Percentiles rank a stretch among this genome's conserved stretches.
phyloP scores from a whole-genome alignment of 1,140 invertebrate genomes.

The Anadara kagoshimensis region DNA sequence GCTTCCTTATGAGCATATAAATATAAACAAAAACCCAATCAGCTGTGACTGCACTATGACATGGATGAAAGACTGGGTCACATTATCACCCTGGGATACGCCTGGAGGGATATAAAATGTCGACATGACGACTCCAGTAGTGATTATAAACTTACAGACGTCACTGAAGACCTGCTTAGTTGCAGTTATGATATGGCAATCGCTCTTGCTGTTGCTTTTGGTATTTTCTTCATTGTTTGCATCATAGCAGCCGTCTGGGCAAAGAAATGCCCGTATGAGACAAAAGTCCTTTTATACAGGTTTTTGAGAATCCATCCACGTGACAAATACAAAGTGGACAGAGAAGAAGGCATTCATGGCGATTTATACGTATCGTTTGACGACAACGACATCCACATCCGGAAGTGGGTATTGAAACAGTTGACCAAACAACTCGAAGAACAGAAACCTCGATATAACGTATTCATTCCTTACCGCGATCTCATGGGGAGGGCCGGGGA shows the following conservation, averaged over 20 bases:
- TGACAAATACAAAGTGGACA: constrained; percentile 42
- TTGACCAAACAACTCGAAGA: constrained; percentile 29
- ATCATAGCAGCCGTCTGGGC: constrained; percentile 29
- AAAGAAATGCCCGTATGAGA: constrained; percentile 52
- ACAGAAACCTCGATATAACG: constrained; percentile 28
- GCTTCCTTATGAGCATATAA: constrained; percentile 17
- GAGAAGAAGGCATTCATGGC: constrained; percentile 16
- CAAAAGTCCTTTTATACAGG: constrained; percentile 49
- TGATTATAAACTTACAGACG: constrained; percentile 24
- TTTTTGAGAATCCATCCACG: constrained; percentile 42
- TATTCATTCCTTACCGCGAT: constrained; percentile 33
- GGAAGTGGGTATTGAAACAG: constrained; percentile 35
- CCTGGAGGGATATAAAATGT: constrained; percentile 23
- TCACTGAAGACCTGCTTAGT: constrained; percentile 25
- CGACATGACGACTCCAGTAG: constrained; percentile 1
- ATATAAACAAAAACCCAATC: constrained; percentile 27
- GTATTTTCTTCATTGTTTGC: constrained; percentile 29
- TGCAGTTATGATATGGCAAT: constrained; percentile 35
- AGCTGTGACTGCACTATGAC: constrained; percentile 39
- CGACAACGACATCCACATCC: constrained; percentile 32
- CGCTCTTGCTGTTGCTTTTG: constrained; percentile 22
- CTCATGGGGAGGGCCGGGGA: background rate
- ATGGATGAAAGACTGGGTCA: constrained; percentile 43
- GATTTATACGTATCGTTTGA: constrained; percentile 37
- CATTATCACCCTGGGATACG: constrained; percentile 13